Percentiles rank a stretch among this genome's conserved stretches.
Conservation (phyloP, 2,113 vertebrate genomes). For the Nestor notabilis region DNA sequence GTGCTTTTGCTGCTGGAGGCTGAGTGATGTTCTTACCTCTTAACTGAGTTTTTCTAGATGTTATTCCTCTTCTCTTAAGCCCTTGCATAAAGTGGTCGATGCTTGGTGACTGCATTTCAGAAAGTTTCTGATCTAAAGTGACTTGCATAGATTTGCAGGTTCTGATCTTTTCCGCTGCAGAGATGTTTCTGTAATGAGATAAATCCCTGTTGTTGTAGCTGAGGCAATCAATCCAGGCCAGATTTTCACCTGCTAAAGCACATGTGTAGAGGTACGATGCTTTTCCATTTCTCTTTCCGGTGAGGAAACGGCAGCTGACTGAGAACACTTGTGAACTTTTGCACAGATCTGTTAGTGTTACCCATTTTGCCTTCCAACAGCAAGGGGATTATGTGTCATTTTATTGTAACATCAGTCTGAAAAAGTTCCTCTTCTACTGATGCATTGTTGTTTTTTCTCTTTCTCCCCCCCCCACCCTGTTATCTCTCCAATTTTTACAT, state of each 20-base stretch:
- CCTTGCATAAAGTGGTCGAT: not conserved
- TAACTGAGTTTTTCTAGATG: rapidly evolving
- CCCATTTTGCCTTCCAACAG: slow-evolving; percentile 51
- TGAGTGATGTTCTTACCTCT: not conserved
- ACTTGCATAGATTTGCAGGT: not conserved
- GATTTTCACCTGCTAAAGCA: not conserved
- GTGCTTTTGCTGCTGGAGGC: not conserved
- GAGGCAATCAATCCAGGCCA: not conserved
- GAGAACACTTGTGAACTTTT: slow-evolving; percentile 75
- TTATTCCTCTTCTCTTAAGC: not conserved
- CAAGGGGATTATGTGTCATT: slow-evolving; percentile 21
- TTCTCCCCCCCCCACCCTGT: slow-evolving; percentile 41
- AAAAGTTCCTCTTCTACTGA: slow-evolving; percentile 72
- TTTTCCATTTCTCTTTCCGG: not conserved
- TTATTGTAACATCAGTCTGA: not conserved
- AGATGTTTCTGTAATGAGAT: not conserved
- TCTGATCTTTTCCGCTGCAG: not conserved
- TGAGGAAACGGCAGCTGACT: not conserved
- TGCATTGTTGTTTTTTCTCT: slow-evolving; percentile 70
- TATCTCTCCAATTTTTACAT: slow-evolving; percentile 76
- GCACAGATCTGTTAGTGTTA: slow-evolving; percentile 70
- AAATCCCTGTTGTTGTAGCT: not conserved
- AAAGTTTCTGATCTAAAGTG: not conserved
- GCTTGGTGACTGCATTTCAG: not conserved
- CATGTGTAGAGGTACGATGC: not conserved